Conservation (phyloP, 2,113 vertebrate genomes). For the Bothrops jararaca region DNA sequence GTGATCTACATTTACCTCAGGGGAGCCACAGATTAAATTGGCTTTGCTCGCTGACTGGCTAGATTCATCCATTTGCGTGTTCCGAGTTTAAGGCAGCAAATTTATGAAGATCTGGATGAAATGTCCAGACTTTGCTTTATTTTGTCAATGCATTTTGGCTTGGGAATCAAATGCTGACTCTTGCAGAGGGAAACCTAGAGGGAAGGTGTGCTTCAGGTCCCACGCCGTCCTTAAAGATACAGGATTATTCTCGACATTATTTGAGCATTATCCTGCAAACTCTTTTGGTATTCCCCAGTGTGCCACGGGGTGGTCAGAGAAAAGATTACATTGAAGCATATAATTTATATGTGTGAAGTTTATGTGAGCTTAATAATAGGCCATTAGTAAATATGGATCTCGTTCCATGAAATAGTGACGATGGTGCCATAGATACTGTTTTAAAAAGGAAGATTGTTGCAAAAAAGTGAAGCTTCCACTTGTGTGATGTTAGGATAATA, state of each 20-base stretch:
- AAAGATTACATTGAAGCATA: conserved; percentile 33
- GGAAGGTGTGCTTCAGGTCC: conserved; percentile 43
- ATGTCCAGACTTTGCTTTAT: conserved; percentile 30
- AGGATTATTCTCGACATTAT: conserved; percentile 36
- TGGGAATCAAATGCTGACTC: background rate
- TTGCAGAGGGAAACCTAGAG: background rate
- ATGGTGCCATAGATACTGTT: background rate
- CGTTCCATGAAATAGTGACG: background rate
- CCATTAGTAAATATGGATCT: background rate
- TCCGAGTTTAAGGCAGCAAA: conserved; percentile 70
- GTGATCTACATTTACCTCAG: conserved; percentile 83
- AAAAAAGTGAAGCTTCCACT: background rate
- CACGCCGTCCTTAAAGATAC: conserved; percentile 21
- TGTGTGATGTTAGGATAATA: background rate
- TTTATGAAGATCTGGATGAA: conserved; percentile 72
- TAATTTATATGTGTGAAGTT: conserved; percentile 20
- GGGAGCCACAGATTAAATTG: conserved; percentile 91
- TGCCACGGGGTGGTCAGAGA: conserved; percentile 31
- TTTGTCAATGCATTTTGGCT: conserved; percentile 44
- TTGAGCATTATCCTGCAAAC: conserved; percentile 33
- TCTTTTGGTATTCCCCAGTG: background rate
- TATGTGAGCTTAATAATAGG: conserved; percentile 5
- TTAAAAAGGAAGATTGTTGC: background rate
- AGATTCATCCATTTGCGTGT: conserved; percentile 75
- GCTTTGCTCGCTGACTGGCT: conserved; percentile 80